A percentile compares a stretch with the other conserved stretches of the same genome.
Conservation (phyloP, 2,113 vertebrate species). For the Lanius collurio region DNA sequence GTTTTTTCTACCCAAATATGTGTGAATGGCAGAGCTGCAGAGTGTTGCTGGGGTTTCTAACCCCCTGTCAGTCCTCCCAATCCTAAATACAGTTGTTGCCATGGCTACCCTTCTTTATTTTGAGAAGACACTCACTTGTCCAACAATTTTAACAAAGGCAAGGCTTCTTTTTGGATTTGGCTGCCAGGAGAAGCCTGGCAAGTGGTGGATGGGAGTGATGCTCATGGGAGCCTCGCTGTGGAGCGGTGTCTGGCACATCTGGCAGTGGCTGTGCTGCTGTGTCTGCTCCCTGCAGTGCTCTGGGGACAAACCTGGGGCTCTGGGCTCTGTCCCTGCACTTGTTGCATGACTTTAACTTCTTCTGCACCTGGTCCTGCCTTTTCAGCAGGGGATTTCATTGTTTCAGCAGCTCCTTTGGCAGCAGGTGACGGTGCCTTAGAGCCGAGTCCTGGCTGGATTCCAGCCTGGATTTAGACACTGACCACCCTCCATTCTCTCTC, state of each 20-base stretch:
- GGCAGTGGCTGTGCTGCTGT: accelerated
- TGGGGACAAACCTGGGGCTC: not conserved
- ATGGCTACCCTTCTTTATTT: slow-evolving; percentile 49
- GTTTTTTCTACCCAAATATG: not conserved
- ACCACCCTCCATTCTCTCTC: slow-evolving; percentile 8
- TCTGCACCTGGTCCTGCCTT: not conserved
- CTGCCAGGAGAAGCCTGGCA: not conserved
- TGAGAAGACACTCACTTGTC: slow-evolving; percentile 23
- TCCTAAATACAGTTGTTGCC: slow-evolving; percentile 42
- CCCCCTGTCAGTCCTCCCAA: not conserved
- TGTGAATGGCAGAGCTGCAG: not conserved
- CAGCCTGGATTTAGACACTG: not conserved
- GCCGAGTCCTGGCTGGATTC: not conserved
- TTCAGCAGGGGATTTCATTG: not conserved
- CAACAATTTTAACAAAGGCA: not conserved
- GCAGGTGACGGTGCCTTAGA: not conserved
- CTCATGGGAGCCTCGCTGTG: accelerated
- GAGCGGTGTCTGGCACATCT: accelerated
- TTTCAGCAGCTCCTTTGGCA: not conserved
- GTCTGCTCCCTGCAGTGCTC: not conserved
- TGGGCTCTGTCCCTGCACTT: not conserved
- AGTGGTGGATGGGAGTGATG: not conserved
- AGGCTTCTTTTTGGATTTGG: not conserved
- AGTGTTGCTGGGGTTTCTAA: slow-evolving; percentile 11
- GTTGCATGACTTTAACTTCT: not conserved